Base-by-base conservation (phyloP, 2,797 vertebrate species). In the Platalea minor region DNA sequence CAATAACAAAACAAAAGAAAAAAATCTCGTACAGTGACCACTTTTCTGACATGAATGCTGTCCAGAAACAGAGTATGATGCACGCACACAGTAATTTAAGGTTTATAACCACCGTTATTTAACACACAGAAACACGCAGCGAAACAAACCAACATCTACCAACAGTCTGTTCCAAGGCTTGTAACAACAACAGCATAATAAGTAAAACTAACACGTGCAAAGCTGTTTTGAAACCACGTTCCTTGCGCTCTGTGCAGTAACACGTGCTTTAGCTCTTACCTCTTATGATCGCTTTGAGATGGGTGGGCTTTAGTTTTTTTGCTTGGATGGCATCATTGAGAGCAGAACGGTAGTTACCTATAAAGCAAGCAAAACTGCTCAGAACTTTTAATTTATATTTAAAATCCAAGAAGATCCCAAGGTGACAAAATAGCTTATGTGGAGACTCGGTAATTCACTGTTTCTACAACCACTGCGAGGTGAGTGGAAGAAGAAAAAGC, bases 281-380 rank as follows among this genome's bases (percentile, higher is more conserved):
- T 98, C 99, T 98, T 60, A 99, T 73, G 77, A 99, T 94, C 24
- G 99, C 99, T 98, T 99, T 99, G 70, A 99, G 97, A 64, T 99
- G 99, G 82, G 98, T 97, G 50, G 99, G 99, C 95, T 98, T 99
- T 25, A 99, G 96, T 96, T 99, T 99, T 91, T 98, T 99, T 28
- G 99, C 99, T 77, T 98, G 97, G 16, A 85, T 88, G 53, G 98
- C 98, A 65, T 99, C 99, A 28, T 97, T 99, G 72, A 99, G 98
- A 29, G 99, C 98, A 65, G 99, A 99, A 33, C 99, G 99, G 97
- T 99, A 98, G 96, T 99, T 99, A 85, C 99, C 99, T 99, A 24
- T 0, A 94, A 53, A 89, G 25, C 35, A 93, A 95, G 67, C 3
- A 53, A 23, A 91, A 63, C 51, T 13, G 35, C 63, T 94, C 54